Evolutionary conservation across 2,888 invertebrate genomes (phyloP), one percentile per base, ranked within the genome.

Genomic region (Elmis aenea): DNA sequence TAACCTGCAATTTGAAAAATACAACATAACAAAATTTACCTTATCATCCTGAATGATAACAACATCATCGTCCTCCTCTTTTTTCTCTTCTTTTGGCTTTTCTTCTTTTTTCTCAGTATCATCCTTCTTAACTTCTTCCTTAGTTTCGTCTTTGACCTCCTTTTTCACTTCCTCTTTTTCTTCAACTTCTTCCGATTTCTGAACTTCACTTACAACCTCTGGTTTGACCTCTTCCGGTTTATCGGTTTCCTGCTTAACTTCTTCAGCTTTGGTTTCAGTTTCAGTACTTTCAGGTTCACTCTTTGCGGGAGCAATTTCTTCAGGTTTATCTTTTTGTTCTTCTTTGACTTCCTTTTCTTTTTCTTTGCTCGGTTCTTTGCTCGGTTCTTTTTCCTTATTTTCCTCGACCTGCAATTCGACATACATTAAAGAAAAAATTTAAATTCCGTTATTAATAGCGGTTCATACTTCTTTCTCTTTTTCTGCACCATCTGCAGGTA

Each of bases 21-120:
- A n/a, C n/a, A 27, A 30, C 14, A 25, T n/a, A 9, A 10, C n/a
- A 15, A 25, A 18, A 42, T 32, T 54, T 55, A 58, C 64, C 38
- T 51, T 53, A 18, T 52, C 54, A 35, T 72, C 73, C 13, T 79
- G 77, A 54, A 79, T 76, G 55, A 80, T 76, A 2, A 81, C 68
- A n/a, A 81, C 80, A 6, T 81, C 78, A 37, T 82, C 82, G 26
- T 81, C 81, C 33, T 81, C 81, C 2, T 66, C 60, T 38, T 68
- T 70, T 38, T 74, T 71, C 33, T 77, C 74, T 5, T 52, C 40
- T 34, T 55, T 73, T 61, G 58, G 42, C 49, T 71, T 70, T 10
- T 57, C 64, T 18, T 66, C 67, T 26, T 61, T 61, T 3, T 76
- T 75, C 1, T 58, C 54, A 26, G 59, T 62, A 20, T 71, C 69